Evolutionary conservation across 2,113 vertebrate genomes (phyloP).

Genomic region (Nothobranchius kuhntae): DNA sequence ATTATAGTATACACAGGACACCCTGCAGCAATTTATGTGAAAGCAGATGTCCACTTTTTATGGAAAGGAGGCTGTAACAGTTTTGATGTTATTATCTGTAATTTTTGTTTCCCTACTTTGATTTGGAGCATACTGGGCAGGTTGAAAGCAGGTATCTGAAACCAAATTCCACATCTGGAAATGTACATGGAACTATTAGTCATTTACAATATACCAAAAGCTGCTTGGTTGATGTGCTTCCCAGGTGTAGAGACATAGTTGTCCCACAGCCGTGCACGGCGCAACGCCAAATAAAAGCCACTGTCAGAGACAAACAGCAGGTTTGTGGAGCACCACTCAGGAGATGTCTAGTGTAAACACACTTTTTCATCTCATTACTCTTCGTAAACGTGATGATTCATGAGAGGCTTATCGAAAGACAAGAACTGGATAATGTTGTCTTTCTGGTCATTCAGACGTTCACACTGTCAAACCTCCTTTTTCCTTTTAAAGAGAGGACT

Average conservation of each 20-base stretch:
- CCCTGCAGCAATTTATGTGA: not conserved
- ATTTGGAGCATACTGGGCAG: slow-evolving; percentile 42
- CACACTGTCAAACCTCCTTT: slow-evolving; percentile 18
- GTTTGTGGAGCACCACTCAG: slow-evolving; percentile 10
- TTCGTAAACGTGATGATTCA: slow-evolving; percentile 10
- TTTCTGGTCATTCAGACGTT: slow-evolving; percentile 7
- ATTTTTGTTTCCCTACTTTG: slow-evolving; percentile 39
- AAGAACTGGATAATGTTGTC: slow-evolving; percentile 10
- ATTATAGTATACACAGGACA: not conserved
- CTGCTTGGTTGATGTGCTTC: slow-evolving; percentile 49
- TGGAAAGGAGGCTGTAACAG: too few relatives aligned
- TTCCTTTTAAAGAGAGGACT: not conserved
- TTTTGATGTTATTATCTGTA: not conserved
- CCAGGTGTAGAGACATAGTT: slow-evolving; percentile 55
- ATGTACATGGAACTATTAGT: slow-evolving; percentile 55
- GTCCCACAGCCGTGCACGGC: not conserved
- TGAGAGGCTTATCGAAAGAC: slow-evolving; percentile 9
- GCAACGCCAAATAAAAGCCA: slow-evolving; percentile 40
- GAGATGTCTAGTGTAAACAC: slow-evolving; percentile 28
- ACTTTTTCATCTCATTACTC: slow-evolving; percentile 29
- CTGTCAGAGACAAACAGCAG: slow-evolving; percentile 36
- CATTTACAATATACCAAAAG: slow-evolving; percentile 26
- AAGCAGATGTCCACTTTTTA: not conserved
- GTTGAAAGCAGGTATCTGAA: slow-evolving; percentile 51
- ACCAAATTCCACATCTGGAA: slow-evolving; percentile 72